phyloP scores from a whole-genome alignment of 2,888 invertebrate genomes.

The Teleiodes luculella region DNA sequence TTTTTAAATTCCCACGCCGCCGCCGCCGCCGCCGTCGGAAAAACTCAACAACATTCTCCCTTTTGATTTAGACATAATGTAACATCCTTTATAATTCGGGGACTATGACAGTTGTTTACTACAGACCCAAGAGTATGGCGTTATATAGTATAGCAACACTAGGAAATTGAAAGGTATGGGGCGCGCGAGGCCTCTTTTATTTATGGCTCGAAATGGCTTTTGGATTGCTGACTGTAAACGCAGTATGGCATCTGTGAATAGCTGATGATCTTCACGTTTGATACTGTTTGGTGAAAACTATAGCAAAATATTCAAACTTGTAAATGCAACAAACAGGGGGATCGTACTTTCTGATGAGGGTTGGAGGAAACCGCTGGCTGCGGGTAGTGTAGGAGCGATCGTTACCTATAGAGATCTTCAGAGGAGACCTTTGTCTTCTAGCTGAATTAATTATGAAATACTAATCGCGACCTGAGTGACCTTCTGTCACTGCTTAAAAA shows the following conservation, averaged over 20 bases:
- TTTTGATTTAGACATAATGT: neutral
- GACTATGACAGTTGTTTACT: constrained; percentile 75
- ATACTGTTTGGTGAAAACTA: neutral
- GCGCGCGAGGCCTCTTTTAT: constrained; percentile 70
- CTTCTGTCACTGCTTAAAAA: too few species aligned
- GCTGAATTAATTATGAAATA: too few species aligned
- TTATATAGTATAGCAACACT: constrained; percentile 27
- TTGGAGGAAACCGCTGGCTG: too few species aligned
- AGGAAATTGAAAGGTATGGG: constrained; percentile 77
- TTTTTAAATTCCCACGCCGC: too few species aligned
- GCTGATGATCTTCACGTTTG: constrained; percentile 9
- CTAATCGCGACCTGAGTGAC: too few species aligned
- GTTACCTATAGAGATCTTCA: too few species aligned
- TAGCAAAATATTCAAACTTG: neutral
- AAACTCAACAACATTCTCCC: too few species aligned
- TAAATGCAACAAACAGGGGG: too few species aligned
- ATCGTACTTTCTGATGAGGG: too few species aligned
- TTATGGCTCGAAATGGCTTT: constrained; percentile 71
- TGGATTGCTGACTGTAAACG: constrained; percentile 63
- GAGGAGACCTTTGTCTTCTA: too few species aligned
- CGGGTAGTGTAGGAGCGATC: too few species aligned
- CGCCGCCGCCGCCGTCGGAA: too few species aligned
- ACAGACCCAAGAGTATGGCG: constrained; percentile 62
- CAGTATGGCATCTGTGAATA: constrained; percentile 27
- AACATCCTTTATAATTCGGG: neutral